Conservation (phyloP, 2,797 vertebrate species). For the Sternarchorhynchus goeldii region DNA sequence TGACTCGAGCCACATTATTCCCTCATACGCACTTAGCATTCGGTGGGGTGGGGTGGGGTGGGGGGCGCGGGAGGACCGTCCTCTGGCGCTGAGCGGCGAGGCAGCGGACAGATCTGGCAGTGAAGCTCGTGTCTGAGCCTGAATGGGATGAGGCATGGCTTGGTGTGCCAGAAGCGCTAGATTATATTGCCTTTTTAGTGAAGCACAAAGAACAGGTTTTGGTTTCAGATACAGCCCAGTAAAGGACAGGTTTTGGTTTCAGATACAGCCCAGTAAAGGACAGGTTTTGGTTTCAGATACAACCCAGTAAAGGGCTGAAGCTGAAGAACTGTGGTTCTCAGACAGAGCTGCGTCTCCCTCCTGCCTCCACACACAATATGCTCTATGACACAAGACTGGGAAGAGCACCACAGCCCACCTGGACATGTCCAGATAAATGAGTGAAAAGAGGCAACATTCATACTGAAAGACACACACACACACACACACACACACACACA, state of each 20-base stretch:
- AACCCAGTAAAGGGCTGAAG: conserved; percentile 60
- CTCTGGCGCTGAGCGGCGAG: conserved; percentile 59
- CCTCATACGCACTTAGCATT: conserved; percentile 62
- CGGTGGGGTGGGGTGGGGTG: too few relatives aligned
- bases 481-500: neutral
- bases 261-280: conserved; percentile 57
- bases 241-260: conserved; percentile 70
- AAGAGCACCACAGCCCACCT: conserved; percentile 68
- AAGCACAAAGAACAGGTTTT: conserved; percentile 71
- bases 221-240: conserved; percentile 48
- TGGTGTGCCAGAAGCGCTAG: conserved; percentile 66
- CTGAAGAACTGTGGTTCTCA: conserved; percentile 57
- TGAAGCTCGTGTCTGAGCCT: conserved; percentile 61
- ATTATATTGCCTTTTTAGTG: conserved; percentile 74
- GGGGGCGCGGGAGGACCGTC: conserved; percentile 56
- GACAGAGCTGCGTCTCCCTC: too few relatives aligned
- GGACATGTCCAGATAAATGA: conserved; percentile 71
- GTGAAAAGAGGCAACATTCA: neutral
- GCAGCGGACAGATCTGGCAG: conserved; percentile 60
- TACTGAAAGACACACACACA: neutral
- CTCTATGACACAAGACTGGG: conserved; percentile 61
- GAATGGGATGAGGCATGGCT: conserved; percentile 65
- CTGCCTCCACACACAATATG: conserved; percentile 66
- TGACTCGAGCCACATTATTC: conserved; percentile 65
- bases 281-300: conserved; percentile 64